A percentile compares a stretch with the other conserved stretches of the same genome.
phyloP scores from a whole-genome alignment of 2,797 vertebrate species.

The Pangasius djambal region DNA sequence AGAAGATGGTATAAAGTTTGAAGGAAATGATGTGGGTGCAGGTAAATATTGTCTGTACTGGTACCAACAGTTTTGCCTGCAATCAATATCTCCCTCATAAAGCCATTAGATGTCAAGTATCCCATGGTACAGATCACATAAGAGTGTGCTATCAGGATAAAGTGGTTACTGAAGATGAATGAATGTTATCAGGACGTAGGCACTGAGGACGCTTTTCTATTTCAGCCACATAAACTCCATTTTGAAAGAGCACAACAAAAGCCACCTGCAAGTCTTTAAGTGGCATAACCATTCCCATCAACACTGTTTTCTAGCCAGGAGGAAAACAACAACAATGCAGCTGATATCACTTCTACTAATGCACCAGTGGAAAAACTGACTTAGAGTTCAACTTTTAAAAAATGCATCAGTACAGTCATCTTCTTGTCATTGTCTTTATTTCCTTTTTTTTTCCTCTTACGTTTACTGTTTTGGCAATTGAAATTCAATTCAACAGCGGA shows the following conservation, averaged over 20 bases:
- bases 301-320: constrained; percentile 66
- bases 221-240: constrained; percentile 90
- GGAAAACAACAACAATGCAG: background rate
- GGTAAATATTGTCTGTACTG: background rate
- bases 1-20: background rate
- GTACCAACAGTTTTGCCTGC: background rate
- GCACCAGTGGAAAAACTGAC: background rate
- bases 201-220: constrained; percentile 84
- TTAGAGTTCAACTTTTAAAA: background rate
- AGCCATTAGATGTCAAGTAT: background rate
- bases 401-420: constrained; percentile 17
- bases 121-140: background rate
- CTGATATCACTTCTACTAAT: background rate
- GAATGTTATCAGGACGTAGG: constrained; percentile 75
- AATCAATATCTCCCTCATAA: background rate
- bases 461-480: constrained; percentile 5
- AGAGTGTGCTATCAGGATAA: background rate
- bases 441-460: background rate
- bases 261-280: constrained; percentile 83
- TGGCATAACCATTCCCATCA: constrained; percentile 92
- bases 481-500: constrained; percentile 24
- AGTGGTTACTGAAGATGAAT: background rate
- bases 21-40: background rate
- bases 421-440: constrained; percentile 35
- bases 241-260: constrained; percentile 88